phyloP scores from a whole-genome alignment of 1,140 invertebrate species.

The Chrysoperla carnea region DNA sequence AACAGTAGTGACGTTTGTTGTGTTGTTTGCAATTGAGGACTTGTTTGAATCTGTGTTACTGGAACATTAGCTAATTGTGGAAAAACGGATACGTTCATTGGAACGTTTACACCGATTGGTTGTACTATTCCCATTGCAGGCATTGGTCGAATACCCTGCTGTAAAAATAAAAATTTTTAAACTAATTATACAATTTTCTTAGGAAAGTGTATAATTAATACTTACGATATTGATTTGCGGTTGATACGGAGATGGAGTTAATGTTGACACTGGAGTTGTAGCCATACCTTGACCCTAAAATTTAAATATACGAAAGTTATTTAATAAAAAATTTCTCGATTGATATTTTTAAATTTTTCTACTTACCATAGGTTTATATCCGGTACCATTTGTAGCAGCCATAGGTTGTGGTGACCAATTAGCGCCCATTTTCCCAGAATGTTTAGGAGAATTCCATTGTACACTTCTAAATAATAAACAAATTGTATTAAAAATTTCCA shows the following conservation, averaged over 20 bases:
- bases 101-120: slow-evolving; percentile 7
- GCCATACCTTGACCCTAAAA: slow-evolving; percentile 6
- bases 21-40: too few relatives aligned
- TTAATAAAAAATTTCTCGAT: too few relatives aligned
- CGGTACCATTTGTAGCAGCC: slow-evolving; percentile 66
- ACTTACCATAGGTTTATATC: slow-evolving; percentile 67
- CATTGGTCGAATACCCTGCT: slow-evolving; percentile 17
- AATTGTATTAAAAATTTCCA: slow-evolving; percentile 1
- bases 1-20: too few relatives aligned
- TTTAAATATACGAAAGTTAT: too few relatives aligned
- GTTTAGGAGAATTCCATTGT: slow-evolving; percentile 78
- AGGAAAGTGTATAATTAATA: neutral
- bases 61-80: slow-evolving; percentile 17
- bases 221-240: neutral
- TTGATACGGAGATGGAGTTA: neutral
- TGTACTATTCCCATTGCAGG: slow-evolving; percentile 11
- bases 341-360: neutral
- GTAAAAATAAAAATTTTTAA: slow-evolving; percentile 2
- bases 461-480: slow-evolving; percentile 33
- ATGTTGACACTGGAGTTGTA: slow-evolving; percentile 6
- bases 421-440: slow-evolving; percentile 46
- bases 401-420: slow-evolving; percentile 70
- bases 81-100: slow-evolving; percentile 6
- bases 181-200: neutral
- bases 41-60: slow-evolving; percentile 7